These are phyloP conservation scores for Heliconius aoede DNA, from an alignment of 2,888 invertebrate species.

Conservation along the genomic window DNA sequence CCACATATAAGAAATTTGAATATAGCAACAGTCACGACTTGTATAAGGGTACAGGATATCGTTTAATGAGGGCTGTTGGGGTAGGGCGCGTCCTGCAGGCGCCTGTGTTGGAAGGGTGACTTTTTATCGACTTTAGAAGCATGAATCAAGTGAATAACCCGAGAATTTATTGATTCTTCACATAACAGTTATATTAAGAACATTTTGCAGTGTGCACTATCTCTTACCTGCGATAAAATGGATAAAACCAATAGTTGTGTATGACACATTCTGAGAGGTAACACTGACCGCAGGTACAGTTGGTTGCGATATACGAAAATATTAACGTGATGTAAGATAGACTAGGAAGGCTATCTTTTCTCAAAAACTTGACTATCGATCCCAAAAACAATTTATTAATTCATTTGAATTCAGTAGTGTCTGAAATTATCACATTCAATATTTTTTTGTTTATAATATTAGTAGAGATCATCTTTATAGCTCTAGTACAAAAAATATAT, in stretches of 20 bases:
- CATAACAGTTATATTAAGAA: background rate
- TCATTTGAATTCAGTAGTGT: too few relatives aligned
- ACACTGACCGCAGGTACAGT: background rate
- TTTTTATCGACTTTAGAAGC: slow-evolving; percentile 40
- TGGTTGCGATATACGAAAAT: background rate
- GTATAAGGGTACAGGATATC: slow-evolving; percentile 30
- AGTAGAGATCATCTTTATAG: too few relatives aligned
- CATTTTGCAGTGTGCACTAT: background rate
- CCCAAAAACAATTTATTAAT: too few relatives aligned
- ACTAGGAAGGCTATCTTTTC: too few relatives aligned
- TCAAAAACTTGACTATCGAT: too few relatives aligned
- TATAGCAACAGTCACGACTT: slow-evolving; percentile 1
- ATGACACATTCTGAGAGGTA: too few relatives aligned
- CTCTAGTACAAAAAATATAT: too few relatives aligned
- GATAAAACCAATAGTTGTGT: background rate
- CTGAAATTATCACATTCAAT: background rate
- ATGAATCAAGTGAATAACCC: slow-evolving; percentile 27
- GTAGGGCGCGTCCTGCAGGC: slow-evolving; percentile 40
- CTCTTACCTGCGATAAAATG: background rate
- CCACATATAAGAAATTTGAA: background rate
- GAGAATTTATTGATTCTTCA: slow-evolving; percentile 8
- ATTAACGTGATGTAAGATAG: too few relatives aligned
- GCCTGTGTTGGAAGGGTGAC: slow-evolving; percentile 41
- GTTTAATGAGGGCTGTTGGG: slow-evolving; percentile 36
- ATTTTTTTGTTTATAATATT: background rate